Conservation (phyloP, 2,113 vertebrate genomes). For the Eulacestoma nigropectus region DNA sequence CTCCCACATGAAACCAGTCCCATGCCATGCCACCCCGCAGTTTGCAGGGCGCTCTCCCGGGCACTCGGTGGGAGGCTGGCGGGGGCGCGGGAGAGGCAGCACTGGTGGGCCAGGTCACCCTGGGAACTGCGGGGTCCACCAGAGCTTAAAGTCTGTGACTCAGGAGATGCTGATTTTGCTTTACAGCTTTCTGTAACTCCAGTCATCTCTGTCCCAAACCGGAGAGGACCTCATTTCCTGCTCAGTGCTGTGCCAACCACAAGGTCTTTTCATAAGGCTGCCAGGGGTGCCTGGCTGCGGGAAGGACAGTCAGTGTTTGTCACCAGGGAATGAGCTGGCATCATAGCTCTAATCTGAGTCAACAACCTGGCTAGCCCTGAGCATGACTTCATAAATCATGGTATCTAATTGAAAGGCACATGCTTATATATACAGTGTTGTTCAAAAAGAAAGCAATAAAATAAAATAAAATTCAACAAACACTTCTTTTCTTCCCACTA, state of each 20-base stretch:
- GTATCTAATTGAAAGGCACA: slow-evolving; percentile 27
- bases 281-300: slow-evolving; percentile 46
- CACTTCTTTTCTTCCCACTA: background rate
- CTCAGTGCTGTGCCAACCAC: slow-evolving; percentile 53
- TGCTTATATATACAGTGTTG: background rate
- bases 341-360: slow-evolving; percentile 49
- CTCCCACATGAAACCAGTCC: accelerated
- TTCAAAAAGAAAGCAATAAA: background rate
- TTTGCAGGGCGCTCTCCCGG: background rate
- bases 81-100: accelerated
- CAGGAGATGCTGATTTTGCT: slow-evolving; percentile 39
- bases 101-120: background rate
- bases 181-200: slow-evolving; percentile 38
- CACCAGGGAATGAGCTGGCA: slow-evolving; percentile 62
- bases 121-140: background rate
- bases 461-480: background rate
- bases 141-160: background rate
- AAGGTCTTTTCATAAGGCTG: slow-evolving; percentile 48
- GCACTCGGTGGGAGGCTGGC: background rate
- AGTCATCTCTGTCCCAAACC: slow-evolving; percentile 50
- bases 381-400: slow-evolving; percentile 45
- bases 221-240: slow-evolving; percentile 60
- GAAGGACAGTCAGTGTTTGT: slow-evolving; percentile 62
- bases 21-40: accelerated
- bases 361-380: slow-evolving; percentile 49